Evolutionary conservation across 2,797 vertebrate genomes (phyloP).

Genomic region (Sebastes oblongus): DNA sequence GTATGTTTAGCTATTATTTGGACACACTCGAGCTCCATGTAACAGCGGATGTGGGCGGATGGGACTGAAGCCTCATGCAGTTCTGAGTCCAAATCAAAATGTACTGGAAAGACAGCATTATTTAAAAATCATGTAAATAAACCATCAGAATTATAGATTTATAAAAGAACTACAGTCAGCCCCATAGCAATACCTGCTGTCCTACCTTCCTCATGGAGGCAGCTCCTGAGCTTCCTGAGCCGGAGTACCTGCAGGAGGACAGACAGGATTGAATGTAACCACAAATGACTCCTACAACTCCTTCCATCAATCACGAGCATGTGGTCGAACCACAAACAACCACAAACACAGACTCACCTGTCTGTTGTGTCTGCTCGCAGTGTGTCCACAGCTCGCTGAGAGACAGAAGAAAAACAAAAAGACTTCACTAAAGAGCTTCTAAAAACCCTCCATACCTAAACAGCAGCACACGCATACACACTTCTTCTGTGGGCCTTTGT

Average conservation of each 20-base stretch:
- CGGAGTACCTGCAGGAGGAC: slow-evolving; percentile 70
- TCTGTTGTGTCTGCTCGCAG: slow-evolving; percentile 77
- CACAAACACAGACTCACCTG: slow-evolving; percentile 57
- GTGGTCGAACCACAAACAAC: slow-evolving; percentile 5
- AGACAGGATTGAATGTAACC: slow-evolving; percentile 15
- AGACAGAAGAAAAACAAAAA: slow-evolving; percentile 12
- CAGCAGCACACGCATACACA: background rate
- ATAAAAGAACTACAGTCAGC: background rate
- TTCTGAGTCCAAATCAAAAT: background rate
- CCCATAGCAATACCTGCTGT: background rate
- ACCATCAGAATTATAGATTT: background rate
- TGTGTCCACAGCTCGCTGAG: slow-evolving; percentile 73
- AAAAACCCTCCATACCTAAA: background rate
- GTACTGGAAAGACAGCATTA: background rate
- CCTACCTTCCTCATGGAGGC: slow-evolving; percentile 81
- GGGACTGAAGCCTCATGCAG: slow-evolving; percentile 6
- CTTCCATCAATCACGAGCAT: background rate
- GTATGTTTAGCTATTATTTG: slow-evolving; percentile 24
- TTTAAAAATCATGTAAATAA: background rate
- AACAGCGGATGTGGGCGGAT: slow-evolving; percentile 7
- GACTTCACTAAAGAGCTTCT: background rate
- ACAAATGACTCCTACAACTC: background rate
- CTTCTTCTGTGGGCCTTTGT: background rate
- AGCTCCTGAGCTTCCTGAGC: slow-evolving; percentile 76
- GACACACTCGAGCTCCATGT: slow-evolving; percentile 14